Evolutionary conservation across 2,888 invertebrate species (phyloP).

Genomic region (Linnaemya vulpina): DNA sequence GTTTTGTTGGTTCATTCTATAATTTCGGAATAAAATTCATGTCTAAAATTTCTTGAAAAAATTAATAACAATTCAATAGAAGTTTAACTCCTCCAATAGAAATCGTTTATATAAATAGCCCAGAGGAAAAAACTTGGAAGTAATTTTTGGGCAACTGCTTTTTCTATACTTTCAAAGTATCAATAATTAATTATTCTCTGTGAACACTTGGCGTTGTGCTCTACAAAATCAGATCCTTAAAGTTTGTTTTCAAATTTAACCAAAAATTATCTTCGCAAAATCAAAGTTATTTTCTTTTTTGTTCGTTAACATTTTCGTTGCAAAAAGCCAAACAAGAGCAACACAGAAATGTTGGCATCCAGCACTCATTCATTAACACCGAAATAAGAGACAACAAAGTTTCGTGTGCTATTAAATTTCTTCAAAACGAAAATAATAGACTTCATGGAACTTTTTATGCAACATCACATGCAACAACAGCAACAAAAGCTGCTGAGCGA

Average conservation of each 20-base stretch:
- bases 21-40: too few relatives aligned
- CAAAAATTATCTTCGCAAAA: neutral
- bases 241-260: neutral
- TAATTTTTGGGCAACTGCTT: too few relatives aligned
- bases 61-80: too few relatives aligned
- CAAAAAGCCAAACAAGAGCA: constrained; percentile 1
- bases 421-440: constrained; percentile 33
- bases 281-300: neutral
- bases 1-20: too few relatives aligned
- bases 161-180: too few relatives aligned
- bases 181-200: neutral
- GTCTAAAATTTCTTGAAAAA: too few relatives aligned
- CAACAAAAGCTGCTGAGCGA: too few relatives aligned
- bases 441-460: constrained; percentile 2
- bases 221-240: too few relatives aligned
- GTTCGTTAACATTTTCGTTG: neutral
- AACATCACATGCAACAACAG: neutral
- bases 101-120: too few relatives aligned
- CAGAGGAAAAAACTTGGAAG: too few relatives aligned
- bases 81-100: too few relatives aligned
- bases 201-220: too few relatives aligned
- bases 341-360: neutral
- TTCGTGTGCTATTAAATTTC: constrained; percentile 12
- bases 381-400: neutral
- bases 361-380: constrained; percentile 19